phyloP scores from a whole-genome alignment of 1,140 invertebrate genomes.

The Cyclargus thomasi region DNA sequence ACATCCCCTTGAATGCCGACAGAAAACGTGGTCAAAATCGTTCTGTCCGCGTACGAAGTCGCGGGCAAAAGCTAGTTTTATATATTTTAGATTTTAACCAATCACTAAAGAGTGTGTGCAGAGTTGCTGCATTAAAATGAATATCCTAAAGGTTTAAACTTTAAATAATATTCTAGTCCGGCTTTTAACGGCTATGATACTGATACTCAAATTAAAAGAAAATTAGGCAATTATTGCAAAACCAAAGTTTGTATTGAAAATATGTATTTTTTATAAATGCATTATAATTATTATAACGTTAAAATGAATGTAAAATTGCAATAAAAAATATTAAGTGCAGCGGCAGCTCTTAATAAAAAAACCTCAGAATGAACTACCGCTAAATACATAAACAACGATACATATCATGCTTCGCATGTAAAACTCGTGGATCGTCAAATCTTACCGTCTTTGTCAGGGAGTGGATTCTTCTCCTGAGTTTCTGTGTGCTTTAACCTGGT shows the following conservation, averaged over 20 bases:
- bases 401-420: conserved; percentile 1
- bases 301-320: too few species aligned
- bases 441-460: conserved; percentile 95
- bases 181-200: not conserved
- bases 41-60: too few species aligned
- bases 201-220: not conserved
- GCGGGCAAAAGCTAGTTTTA: too few species aligned
- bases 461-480: conserved; percentile 93
- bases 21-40: too few species aligned
- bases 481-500: conserved; percentile 92
- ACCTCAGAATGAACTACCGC: too few species aligned
- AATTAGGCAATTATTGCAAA: not conserved
- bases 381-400: not conserved
- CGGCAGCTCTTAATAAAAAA: too few species aligned
- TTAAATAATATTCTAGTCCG: not conserved
- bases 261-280: not conserved
- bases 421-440: conserved; percentile 5
- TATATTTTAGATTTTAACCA: too few species aligned
- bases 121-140: too few species aligned
- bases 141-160: not conserved
- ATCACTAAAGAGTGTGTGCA: too few species aligned
- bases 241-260: not conserved
- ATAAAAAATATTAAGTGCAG: too few species aligned
- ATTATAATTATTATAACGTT: too few species aligned
- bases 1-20: too few species aligned